phyloP scores from a whole-genome alignment of 2,113 vertebrate species.

The Stomatorhinus ivindoensis region DNA sequence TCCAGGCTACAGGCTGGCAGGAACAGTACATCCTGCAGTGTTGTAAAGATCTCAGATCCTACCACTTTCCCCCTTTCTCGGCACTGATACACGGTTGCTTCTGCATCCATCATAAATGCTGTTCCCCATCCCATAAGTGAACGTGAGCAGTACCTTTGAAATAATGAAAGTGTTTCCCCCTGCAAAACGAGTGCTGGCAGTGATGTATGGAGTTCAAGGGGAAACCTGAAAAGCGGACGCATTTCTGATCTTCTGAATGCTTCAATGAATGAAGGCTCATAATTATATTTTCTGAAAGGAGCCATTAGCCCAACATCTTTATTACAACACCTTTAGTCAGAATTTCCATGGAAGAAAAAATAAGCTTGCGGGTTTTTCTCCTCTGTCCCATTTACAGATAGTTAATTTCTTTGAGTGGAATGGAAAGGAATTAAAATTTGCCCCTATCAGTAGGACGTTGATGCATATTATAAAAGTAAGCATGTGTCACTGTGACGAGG shows the following conservation, averaged over 20 bases:
- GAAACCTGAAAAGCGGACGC: conserved; percentile 97
- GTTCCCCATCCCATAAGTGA: conserved; percentile 54
- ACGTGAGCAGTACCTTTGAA: conserved; percentile 66
- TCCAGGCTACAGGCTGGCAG: neutral
- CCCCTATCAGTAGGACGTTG: conserved; percentile 66
- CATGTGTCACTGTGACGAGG: conserved; percentile 49
- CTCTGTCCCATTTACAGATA: conserved; percentile 74
- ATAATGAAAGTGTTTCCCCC: conserved; percentile 67
- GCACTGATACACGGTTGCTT: conserved; percentile 44
- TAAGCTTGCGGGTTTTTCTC: conserved; percentile 73
- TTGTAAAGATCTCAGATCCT: neutral
- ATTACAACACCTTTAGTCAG: conserved; percentile 99
- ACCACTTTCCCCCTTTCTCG: neutral
- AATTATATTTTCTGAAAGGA: conserved; percentile 99
- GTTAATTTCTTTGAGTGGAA: conserved; percentile 88
- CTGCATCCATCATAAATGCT: conserved; percentile 63
- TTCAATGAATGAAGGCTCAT: conserved; percentile 99
- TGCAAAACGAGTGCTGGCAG: conserved; percentile 82
- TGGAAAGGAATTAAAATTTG: conserved; percentile 79
- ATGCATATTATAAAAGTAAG: conserved; percentile 62
- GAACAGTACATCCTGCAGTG: neutral
- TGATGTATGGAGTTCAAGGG: conserved; percentile 98
- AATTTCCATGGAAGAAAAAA: conserved; percentile 80
- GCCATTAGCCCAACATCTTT: conserved; percentile 90
- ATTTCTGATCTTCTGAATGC: conserved; percentile 96